Conservation (phyloP, 2,797 vertebrate genomes). For the Diglossa cyanea region DNA sequence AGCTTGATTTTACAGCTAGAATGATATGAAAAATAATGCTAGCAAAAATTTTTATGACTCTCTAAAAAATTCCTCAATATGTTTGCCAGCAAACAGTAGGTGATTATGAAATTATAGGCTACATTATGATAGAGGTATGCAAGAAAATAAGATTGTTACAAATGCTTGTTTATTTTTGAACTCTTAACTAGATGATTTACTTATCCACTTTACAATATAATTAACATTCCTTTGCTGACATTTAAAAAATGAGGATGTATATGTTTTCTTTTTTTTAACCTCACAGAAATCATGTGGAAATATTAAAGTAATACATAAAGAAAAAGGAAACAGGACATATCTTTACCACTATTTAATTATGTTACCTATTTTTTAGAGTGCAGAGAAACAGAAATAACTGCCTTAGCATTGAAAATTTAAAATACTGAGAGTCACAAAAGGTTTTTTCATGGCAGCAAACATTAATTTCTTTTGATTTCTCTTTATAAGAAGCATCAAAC, state of each 20-base stretch:
- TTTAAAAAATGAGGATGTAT: neutral
- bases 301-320: constrained; percentile 23
- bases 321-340: neutral
- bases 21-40: neutral
- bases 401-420: neutral
- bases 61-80: constrained; percentile 2
- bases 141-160: constrained; percentile 21
- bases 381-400: neutral
- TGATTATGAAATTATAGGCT: constrained; percentile 40
- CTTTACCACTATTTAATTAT: neutral
- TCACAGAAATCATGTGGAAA: neutral
- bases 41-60: constrained; percentile 36
- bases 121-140: neutral
- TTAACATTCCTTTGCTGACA: constrained; percentile 8
- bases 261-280: neutral
- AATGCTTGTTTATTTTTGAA: constrained; percentile 31
- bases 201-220: constrained; percentile 30
- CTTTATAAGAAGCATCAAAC: neutral
- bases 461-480: neutral
- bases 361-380: neutral
- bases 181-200: constrained; percentile 10
- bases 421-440: neutral
- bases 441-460: neutral
- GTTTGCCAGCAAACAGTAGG: constrained; percentile 41
- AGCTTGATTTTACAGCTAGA: constrained; percentile 10